A percentile compares a stretch with the other conserved stretches of the same genome.
These are phyloP conservation scores for Melanostigma gelatinosum DNA, from an alignment of 2,113 vertebrate genomes.

Conservation along the genomic window DNA sequence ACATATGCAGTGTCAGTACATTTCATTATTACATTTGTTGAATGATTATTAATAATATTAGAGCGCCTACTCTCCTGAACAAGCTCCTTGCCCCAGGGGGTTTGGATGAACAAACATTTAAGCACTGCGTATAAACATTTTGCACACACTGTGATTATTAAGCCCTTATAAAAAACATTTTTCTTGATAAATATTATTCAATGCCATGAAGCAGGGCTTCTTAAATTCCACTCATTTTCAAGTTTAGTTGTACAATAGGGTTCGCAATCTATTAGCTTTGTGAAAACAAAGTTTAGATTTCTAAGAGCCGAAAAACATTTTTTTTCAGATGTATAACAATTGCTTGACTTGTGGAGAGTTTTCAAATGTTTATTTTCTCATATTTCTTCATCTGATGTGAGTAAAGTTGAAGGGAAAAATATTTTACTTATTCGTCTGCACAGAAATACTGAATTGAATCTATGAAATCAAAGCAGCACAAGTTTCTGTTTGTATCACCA, in stretches of 20 bases:
- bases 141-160: conserved; percentile 26
- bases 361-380: background rate
- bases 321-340: background rate
- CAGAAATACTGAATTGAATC: background rate
- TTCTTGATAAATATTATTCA: background rate
- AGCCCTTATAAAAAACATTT: conserved; percentile 2
- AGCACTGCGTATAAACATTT: conserved; percentile 3
- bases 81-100: background rate
- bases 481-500: background rate
- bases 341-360: background rate
- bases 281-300: background rate
- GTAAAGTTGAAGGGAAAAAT: background rate
- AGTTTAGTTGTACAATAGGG: background rate
- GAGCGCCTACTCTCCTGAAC: background rate
- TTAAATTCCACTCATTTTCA: background rate
- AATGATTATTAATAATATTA: background rate
- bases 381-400: background rate
- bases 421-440: background rate
- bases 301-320: background rate
- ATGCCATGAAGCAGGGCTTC: background rate
- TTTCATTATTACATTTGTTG: background rate
- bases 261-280: too few species aligned
- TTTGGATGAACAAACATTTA: conserved; percentile 26
- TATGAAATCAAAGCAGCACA: background rate
- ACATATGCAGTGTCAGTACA: background rate